Evolutionary conservation across 2,113 vertebrate species (phyloP), one percentile per base, ranked within the genome.

Genomic region (Megaceryle torquata): DNA sequence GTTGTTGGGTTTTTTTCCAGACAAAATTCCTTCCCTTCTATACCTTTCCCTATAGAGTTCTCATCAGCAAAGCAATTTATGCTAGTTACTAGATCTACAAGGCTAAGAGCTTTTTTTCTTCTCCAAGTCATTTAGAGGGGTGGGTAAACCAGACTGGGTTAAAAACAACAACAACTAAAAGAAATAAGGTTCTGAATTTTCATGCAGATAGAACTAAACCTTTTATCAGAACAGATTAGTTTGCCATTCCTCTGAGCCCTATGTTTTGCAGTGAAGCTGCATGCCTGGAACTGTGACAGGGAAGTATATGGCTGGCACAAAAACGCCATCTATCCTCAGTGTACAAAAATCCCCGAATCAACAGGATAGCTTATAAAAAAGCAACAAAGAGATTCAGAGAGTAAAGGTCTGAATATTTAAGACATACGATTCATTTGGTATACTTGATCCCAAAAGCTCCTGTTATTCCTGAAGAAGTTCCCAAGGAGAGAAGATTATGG

Each of bases 21-120:
- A 64, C 88, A 91, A 78, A 95, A 89, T 95, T 95, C 93, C 74
- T 95, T 64, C 56, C 80, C 80, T 96, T 86, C 87, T 88, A 88
- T 88, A 80, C 44, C 70, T 41, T 86, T 89, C 71, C 75, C 82
- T n/a, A 37, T 1, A 60, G 88, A 89, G 29, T 37, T 89, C 89
- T 75, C 69, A 63, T 29, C 78, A 82, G 65, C 77, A 87, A 87
- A 92, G 79, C 67, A 90, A 86, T 69, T 88, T 72, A 69, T 61
- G 80, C 68, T 29, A 22, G 31, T 88, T 70, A 75, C 72, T 51
- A 68, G 31, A 46, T 61, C 80, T 46, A 29, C 86, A 74, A 64
- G 3, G 20, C 72, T 43, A 37, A 86, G 46, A 83, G 56, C 71
- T 70, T 95, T 90, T 67, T 88, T 88, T 13, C 61, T 79, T 44